These are phyloP conservation scores for Cordilura impudica DNA, from an alignment of 2,888 invertebrate genomes.

Conservation along the genomic window DNA sequence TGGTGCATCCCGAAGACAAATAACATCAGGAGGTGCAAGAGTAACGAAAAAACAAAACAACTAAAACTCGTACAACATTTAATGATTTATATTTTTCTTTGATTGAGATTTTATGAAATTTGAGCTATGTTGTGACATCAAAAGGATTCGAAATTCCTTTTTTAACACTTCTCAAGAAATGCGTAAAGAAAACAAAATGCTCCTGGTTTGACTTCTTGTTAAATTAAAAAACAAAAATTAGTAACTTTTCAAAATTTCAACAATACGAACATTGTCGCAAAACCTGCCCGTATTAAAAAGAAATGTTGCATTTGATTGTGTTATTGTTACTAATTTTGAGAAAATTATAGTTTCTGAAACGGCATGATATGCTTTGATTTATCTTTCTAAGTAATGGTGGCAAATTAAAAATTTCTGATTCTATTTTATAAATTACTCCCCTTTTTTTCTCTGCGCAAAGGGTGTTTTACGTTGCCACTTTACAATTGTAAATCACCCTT, in stretches of 20 bases:
- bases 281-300: slow-evolving; percentile 10
- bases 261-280: background rate
- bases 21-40: slow-evolving; percentile 56
- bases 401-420: slow-evolving; percentile 43
- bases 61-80: slow-evolving; percentile 24
- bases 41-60: background rate
- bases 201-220: slow-evolving; percentile 47
- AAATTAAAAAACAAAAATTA: slow-evolving; percentile 9
- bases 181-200: background rate
- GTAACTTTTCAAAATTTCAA: background rate
- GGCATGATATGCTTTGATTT: slow-evolving; percentile 24
- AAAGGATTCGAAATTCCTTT: slow-evolving; percentile 29
- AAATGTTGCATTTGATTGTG: background rate
- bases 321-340: background rate
- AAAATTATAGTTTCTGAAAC: background rate
- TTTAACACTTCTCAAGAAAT: slow-evolving; percentile 32
- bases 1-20: slow-evolving; percentile 40
- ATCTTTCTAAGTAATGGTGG: slow-evolving; percentile 49
- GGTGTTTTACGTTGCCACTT: background rate
- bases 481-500: slow-evolving; percentile 44
- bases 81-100: slow-evolving; percentile 47
- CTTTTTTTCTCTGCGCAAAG: slow-evolving; percentile 11
- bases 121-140: slow-evolving; percentile 18
- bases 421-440: slow-evolving; percentile 21
- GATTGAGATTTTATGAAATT: slow-evolving; percentile 34